Evolutionary conservation across 2,888 invertebrate species (phyloP).

Genomic region (Agrochola litura): DNA sequence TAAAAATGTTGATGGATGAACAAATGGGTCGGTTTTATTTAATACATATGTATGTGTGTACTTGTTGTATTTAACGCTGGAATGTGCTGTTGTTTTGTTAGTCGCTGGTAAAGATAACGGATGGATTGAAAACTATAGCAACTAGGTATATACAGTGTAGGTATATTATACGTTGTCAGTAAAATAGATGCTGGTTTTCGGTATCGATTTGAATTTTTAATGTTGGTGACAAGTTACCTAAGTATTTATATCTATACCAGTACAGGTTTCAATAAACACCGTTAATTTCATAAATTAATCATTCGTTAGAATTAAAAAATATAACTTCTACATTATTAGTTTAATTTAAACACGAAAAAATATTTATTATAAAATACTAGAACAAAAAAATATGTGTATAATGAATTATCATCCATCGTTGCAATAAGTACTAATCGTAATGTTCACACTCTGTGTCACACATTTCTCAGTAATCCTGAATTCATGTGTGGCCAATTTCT

Average conservation of each 20-base stretch:
- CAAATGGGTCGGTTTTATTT: constrained; percentile 64
- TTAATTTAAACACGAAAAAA: background rate
- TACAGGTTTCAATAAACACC: background rate
- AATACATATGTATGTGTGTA: constrained; percentile 45
- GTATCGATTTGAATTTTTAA: background rate
- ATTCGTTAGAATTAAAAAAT: background rate
- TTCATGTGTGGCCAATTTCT: constrained; percentile 69
- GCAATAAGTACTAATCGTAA: constrained; percentile 12
- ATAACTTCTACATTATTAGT: background rate
- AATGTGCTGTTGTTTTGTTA: constrained; percentile 32
- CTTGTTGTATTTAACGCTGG: constrained; percentile 30
- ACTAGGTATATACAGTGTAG: background rate
- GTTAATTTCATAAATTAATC: background rate
- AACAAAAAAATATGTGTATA: background rate
- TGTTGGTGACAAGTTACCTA: background rate
- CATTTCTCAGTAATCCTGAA: constrained; percentile 59
- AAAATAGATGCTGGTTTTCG: background rate
- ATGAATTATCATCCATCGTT: constrained; percentile 1
- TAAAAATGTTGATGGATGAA: constrained; percentile 78
- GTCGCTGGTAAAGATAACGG: constrained; percentile 8
- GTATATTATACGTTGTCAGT: background rate
- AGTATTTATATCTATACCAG: background rate
- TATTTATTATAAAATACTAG: background rate
- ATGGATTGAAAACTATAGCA: constrained; percentile 5
- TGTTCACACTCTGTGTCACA: constrained; percentile 54